Evolutionary conservation across 2,888 invertebrate genomes (phyloP), one percentile per base, ranked within the genome.

Genomic region (Antheraea yamamai): DNA sequence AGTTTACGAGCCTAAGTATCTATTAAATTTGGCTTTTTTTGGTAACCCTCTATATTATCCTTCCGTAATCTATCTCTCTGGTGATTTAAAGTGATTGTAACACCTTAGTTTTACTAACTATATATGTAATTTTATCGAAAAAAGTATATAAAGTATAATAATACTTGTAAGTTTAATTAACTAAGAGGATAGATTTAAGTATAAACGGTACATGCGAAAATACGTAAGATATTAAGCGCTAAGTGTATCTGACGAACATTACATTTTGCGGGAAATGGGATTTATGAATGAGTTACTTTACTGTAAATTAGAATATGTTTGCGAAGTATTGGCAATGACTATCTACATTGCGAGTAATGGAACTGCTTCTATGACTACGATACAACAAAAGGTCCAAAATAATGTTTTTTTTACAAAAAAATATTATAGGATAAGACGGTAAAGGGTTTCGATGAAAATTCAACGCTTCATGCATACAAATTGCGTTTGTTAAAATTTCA

Each of bases 391-490:
- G 39, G 39, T 70, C 4, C 12, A 14, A 61, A 61, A 61, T 73
- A 61, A 73, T 77, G 76, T 76, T 77, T 71, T 76, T 75, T 61
- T 35, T 20, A 20, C 39, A 70, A 20, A 61, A 73, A 61, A n/a
- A n/a, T 58, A 88, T 87, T 88, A 86, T 82, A 78, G 84, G 81
- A 87, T 86, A 84, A 85, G 84, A 75, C 82, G 80, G 78, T 39
- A 70, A 83, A 81, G 81, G 78, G 80, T 80, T 85, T 82, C 85
- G 85, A 88, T 88, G 85, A 85, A 85, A 87, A 83, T 81, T 78
- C 80, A 81, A 84, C 83, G 84, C 79, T 80, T 87, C 87, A 89
- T 89, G 89, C 89, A 89, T 89, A 89, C 86, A 88, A 88, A 89
- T 87, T 81, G 70, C 79, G 84, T 86, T 83, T 82, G 87, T 88